Evolutionary conservation across 2,888 invertebrate genomes (phyloP).

Genomic region (Elysia crispata): DNA sequence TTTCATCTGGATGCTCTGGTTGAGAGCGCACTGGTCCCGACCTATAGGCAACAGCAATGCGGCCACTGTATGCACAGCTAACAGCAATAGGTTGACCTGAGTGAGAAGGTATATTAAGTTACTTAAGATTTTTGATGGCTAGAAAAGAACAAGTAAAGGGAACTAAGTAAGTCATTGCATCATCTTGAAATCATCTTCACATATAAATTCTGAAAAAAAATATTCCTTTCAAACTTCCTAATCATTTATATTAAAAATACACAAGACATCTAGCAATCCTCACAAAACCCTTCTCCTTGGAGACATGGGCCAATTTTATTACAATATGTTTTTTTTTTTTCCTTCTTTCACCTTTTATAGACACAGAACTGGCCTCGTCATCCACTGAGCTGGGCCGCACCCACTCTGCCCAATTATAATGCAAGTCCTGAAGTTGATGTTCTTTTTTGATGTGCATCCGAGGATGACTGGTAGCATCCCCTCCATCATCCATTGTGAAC

Average conservation of each 20-base stretch:
- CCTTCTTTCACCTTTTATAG: slow-evolving; percentile 83
- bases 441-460: slow-evolving; percentile 52
- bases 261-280: no score
- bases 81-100: slow-evolving; percentile 79
- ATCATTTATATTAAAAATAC: no score
- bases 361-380: slow-evolving; percentile 82
- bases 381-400: slow-evolving; percentile 85
- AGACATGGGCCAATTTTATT: no score
- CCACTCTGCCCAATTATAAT: slow-evolving; percentile 91
- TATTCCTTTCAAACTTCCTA: no score
- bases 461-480: slow-evolving; percentile 52
- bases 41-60: slow-evolving; percentile 98
- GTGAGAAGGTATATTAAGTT: slow-evolving; percentile 22
- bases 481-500: slow-evolving; percentile 59
- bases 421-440: slow-evolving; percentile 50
- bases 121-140: no score
- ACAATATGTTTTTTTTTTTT: no score
- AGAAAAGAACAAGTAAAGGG: no score
- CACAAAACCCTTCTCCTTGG: no score
- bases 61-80: slow-evolving; percentile 97
- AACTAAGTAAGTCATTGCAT: no score
- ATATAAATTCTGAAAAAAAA: no score
- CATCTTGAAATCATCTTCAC: no score
- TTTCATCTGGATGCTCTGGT: slow-evolving; percentile 64
- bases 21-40: slow-evolving; percentile 79